Base-by-base conservation (phyloP, 1,140 invertebrate species). In the Drosophila baimaii region DNA sequence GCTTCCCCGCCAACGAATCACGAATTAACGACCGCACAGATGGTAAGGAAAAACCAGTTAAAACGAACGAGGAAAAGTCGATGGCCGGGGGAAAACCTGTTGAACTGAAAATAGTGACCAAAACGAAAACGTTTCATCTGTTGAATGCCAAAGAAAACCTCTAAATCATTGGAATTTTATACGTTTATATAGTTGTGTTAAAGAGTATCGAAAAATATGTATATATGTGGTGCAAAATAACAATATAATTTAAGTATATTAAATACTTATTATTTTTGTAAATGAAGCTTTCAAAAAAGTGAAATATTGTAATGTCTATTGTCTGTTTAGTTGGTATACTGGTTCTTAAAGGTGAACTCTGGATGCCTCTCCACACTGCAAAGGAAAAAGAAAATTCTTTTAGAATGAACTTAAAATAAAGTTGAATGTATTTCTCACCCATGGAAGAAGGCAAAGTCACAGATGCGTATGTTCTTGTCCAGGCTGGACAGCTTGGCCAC, bases 391-490 rank as follows among this genome's bases (percentile, higher is more conserved):
- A 92, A 81, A 93, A 93, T 31, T 1, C 1, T n/a, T 1, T 58
- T 27, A 43, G 49, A 41, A 46, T 41, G 10, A 5, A 31, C 9
- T 23, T 55, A 23, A 56, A 51, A 19, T 9, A 54, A 51, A 41
- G 9, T 21, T 1, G 12, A 9, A 25, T 10, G n/a, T 7, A 21
- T 43, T 25, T 3, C 77, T 79, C 71, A 93, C 92, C 92, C 92
- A 25, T 79, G 78, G 51, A 94, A 93, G 68, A 95, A 95, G 62
- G 91, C 90, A 75, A 96, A 96, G 88, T 95, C 94, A 79, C 95
- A 94, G 8, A 96, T 93, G 35, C 95, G 92, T 29, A 93, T 94
- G n/a, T 94, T 95, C 79, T 93, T 92, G 79, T 97, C 95, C 47
- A 95, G 88, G 29, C 81, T 89, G 70, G 92, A 93, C 29, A 96